phyloP scores from a whole-genome alignment of 2,113 vertebrate species.

The Dipodomys spectabilis region DNA sequence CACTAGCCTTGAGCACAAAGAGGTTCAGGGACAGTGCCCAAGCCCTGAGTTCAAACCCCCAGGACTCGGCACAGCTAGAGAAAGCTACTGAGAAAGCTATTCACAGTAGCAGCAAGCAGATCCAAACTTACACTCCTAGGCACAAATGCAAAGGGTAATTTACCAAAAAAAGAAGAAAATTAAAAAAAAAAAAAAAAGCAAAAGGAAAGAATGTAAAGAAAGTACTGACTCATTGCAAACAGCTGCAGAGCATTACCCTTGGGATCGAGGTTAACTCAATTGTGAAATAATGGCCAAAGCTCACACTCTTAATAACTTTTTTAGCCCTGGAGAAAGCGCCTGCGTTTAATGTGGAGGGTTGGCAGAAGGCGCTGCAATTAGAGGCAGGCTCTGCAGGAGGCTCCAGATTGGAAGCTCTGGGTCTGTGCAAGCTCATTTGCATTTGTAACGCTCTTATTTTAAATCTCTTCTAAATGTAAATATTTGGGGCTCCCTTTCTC shows the following conservation, averaged over 20 bases:
- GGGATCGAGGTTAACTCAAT: slow-evolving; percentile 78
- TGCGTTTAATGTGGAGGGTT: slow-evolving; percentile 60
- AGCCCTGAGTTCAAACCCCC: too few relatives aligned
- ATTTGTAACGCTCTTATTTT: slow-evolving; percentile 75
- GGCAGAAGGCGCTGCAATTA: slow-evolving; percentile 71
- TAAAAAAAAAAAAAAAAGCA: slow-evolving; percentile 45
- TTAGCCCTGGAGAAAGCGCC: slow-evolving; percentile 69
- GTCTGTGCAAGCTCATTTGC: slow-evolving; percentile 65
- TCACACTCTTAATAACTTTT: slow-evolving; percentile 71
- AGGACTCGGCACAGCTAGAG: too few relatives aligned
- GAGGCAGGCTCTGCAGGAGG: slow-evolving; percentile 58
- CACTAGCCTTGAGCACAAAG: too few relatives aligned
- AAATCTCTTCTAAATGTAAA: slow-evolving; percentile 68
- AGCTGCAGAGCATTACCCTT: slow-evolving; percentile 77
- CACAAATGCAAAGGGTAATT: slow-evolving; percentile 73
- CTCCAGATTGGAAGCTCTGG: slow-evolving; percentile 44
- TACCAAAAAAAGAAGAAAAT: slow-evolving; percentile 55
- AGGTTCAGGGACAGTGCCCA: too few relatives aligned
- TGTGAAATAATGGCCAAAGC: slow-evolving; percentile 72
- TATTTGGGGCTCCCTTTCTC: slow-evolving; percentile 33
- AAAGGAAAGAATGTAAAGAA: slow-evolving; percentile 31
- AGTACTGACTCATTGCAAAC: slow-evolving; percentile 69
- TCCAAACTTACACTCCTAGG: slow-evolving; percentile 1
- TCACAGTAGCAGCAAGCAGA: slow-evolving; percentile 22
- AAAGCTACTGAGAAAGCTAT: background rate